A percentile compares a stretch with the other conserved stretches of the same genome.
Conservation (phyloP, 2,113 vertebrate genomes). For the Labeo rohita region DNA sequence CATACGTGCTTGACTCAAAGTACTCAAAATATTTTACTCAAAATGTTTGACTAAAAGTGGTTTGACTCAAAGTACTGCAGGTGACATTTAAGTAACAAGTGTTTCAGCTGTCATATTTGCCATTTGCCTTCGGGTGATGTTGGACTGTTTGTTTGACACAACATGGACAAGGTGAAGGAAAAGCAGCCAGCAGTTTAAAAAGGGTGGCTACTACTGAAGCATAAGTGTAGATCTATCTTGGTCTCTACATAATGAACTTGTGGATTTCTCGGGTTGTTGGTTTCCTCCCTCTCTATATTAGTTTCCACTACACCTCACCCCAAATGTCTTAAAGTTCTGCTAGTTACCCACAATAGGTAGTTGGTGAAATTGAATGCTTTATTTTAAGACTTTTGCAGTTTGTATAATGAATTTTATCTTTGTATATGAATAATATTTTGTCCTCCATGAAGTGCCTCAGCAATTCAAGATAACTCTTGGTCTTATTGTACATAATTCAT, state of each 20-base stretch:
- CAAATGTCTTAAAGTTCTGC: conserved; percentile 54
- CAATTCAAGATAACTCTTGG: no score
- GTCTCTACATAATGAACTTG: not conserved
- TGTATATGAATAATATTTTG: no score
- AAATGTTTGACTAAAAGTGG: no score
- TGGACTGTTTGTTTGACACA: conserved; percentile 25
- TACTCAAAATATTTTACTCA: no score
- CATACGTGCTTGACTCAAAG: not conserved
- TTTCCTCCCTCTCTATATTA: conserved; percentile 48
- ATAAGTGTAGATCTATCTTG: no score
- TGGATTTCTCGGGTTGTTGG: conserved; percentile 10
- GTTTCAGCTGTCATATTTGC: conserved; percentile 17
- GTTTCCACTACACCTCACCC: conserved; percentile 5
- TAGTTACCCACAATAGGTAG: conserved; percentile 67
- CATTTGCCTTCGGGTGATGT: conserved; percentile 31
- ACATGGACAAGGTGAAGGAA: not conserved
- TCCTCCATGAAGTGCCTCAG: not conserved
- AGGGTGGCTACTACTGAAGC: not conserved
- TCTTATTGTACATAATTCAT: not conserved
- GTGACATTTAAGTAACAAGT: conserved; percentile 18
- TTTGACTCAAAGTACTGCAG: not conserved
- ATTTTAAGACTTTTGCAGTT: conserved; percentile 69
- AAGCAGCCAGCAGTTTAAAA: not conserved
- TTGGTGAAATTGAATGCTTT: conserved; percentile 56
- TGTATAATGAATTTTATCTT: conserved; percentile 72